phyloP scores from a whole-genome alignment of 2,797 vertebrate species.

The Ibycter americanus region DNA sequence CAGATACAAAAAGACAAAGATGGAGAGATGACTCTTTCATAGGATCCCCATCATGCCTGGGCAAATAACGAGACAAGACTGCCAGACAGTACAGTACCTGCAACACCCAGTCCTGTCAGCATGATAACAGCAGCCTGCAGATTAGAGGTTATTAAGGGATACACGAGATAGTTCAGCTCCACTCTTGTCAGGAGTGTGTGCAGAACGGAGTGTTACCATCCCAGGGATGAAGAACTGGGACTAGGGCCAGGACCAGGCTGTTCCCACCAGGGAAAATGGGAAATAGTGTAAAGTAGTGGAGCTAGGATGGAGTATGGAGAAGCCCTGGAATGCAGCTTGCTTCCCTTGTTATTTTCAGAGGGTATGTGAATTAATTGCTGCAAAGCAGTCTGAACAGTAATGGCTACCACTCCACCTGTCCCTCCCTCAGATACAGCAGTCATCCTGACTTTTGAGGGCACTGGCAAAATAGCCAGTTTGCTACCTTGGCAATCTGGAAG shows the following conservation, averaged over 20 bases:
- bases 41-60: neutral
- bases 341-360: neutral
- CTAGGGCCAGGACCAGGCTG: neutral
- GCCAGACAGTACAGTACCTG: neutral
- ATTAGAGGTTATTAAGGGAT: neutral
- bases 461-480: neutral
- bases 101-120: neutral
- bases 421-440: neutral
- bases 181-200: neutral
- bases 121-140: neutral
- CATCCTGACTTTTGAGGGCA: neutral
- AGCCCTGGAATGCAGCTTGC: neutral
- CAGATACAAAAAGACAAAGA: neutral
- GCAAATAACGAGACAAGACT: neutral
- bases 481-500: neutral
- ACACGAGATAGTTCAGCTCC: neutral
- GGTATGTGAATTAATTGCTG: neutral
- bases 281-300: neutral
- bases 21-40: neutral
- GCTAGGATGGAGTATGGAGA: neutral
- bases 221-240: neutral
- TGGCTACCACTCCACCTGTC: neutral
- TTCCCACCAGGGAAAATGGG: neutral
- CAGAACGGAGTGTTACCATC: neutral
- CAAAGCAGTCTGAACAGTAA: neutral